Base-by-base conservation (phyloP, 2,113 vertebrate genomes). In the Rhipidura dahli region DNA sequence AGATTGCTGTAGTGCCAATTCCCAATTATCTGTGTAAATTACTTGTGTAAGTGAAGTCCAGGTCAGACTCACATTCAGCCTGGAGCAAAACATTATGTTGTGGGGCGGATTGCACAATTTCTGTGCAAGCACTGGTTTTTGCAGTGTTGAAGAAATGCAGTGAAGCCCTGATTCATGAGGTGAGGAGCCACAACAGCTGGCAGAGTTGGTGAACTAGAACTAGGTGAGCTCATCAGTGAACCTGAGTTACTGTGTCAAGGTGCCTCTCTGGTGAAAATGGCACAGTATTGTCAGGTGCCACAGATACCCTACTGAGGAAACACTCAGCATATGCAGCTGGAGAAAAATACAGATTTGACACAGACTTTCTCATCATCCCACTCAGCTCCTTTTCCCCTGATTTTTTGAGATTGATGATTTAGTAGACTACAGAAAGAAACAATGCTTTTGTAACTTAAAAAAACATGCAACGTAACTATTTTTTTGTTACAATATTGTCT, bases 391-490 rank as follows among this genome's bases (percentile, higher is more conserved):
- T 71, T 79, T 17, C n/a, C 15, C 3, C 19, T 56, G 35, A 7
- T 82, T 94, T 94, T 60, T 90, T n/a, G 59, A 39, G 28, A 35
- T 37, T 80, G 56, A 31, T 66, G 27, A 50, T 83, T 93, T 79
- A 81, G 42, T 59, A 88, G 75, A 69, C 47, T 83, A 76, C 73
- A 76, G n/a, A 76, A 84, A 91, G 61, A 90, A 33, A 59, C 16
- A 79, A 76, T 59, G 40, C 57, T 93, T 92, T 82, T 76, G 9
- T 68, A 90, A 91, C 75, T 82, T 86, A 94, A 95, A 84, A 87
- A 72, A 59, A 0, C 37, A 69, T 33, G 45, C 49, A 51, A 20
- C 15, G 7, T 78, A 49, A 30, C 17, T 75, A 22, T 37, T 39
- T 31, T 79, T 78, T 78, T 11, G 27, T 54, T 84, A 75, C 50